Conservation (phyloP, 53 echinoderm and acorn worm genomes). For the Antedon mediterranea region DNA sequence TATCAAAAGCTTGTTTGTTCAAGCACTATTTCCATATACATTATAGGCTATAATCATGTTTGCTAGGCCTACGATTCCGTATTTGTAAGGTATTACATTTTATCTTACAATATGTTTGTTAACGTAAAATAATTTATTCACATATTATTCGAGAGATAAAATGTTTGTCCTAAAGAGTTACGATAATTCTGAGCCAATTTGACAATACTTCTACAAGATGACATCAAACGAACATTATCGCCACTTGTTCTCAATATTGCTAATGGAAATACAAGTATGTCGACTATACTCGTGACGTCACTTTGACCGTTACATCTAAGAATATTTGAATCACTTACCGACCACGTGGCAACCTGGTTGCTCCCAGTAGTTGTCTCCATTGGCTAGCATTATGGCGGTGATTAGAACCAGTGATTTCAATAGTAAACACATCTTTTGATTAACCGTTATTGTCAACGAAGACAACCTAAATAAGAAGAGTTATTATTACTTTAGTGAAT, state of each 20-base stretch:
- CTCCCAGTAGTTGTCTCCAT: constrained; percentile 23
- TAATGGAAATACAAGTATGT: neutral
- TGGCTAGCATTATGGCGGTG: neutral
- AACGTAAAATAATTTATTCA: too few relatives aligned
- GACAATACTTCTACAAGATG: too few relatives aligned
- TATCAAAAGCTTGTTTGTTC: too few relatives aligned
- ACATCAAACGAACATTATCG: neutral
- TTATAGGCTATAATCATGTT: too few relatives aligned
- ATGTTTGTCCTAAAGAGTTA: too few relatives aligned
- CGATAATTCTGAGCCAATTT: too few relatives aligned
- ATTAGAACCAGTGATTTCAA: neutral
- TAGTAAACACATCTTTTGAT: neutral
- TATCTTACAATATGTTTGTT: too few relatives aligned
- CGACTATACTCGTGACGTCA: neutral
- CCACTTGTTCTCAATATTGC: neutral
- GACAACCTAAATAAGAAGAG: neutral
- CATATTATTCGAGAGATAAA: too few relatives aligned
- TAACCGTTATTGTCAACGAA: neutral
- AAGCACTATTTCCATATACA: too few relatives aligned
- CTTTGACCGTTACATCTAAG: neutral
- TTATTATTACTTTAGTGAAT: too few relatives aligned
- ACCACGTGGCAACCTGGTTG: constrained; percentile 43
- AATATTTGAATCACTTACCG: constrained; percentile 17
- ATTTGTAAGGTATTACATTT: too few relatives aligned
- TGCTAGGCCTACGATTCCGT: too few relatives aligned